phyloP scores from a whole-genome alignment of 1,140 invertebrate genomes.

The Laupala kohalensis region DNA sequence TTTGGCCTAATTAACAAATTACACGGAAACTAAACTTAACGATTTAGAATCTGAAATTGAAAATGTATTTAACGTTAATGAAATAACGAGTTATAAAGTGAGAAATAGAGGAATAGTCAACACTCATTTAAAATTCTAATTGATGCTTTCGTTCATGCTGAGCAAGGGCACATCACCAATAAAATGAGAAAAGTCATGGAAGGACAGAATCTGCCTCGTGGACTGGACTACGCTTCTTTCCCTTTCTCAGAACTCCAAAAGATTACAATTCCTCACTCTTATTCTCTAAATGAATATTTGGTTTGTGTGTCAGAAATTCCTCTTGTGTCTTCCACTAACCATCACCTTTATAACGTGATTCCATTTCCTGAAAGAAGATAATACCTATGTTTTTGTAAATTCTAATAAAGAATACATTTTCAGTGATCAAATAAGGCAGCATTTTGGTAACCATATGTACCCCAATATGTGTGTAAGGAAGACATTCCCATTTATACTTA shows the following conservation, averaged over 20 bases:
- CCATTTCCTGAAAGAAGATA: not conserved
- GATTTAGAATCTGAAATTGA: not conserved
- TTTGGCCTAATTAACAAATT: not conserved
- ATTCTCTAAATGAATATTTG: not conserved
- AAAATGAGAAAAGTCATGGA: slow-evolving; percentile 17
- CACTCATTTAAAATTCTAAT: not conserved
- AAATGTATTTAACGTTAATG: not conserved
- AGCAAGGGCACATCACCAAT: slow-evolving; percentile 5
- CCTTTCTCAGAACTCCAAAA: slow-evolving; percentile 15
- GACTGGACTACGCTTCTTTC: slow-evolving; percentile 13
- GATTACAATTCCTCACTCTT: not conserved
- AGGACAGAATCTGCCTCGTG: slow-evolving; percentile 17
- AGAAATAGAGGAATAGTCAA: not conserved
- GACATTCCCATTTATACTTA: not conserved
- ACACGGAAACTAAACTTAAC: not conserved
- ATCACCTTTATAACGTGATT: not conserved
- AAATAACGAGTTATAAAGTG: not conserved
- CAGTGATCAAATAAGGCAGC: not conserved
- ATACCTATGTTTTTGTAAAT: too few relatives aligned
- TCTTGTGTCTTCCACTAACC: too few relatives aligned
- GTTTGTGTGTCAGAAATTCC: slow-evolving; percentile 12
- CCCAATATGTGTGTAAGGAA: not conserved
- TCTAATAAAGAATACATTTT: too few relatives aligned
- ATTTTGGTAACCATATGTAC: not conserved
- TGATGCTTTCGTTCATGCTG: slow-evolving; percentile 4